Percentiles rank a stretch among this genome's conserved stretches.
These are phyloP conservation scores for Hypocryptadius cinnamomeus DNA, from an alignment of 2,113 vertebrate genomes.

Conservation along the genomic window DNA sequence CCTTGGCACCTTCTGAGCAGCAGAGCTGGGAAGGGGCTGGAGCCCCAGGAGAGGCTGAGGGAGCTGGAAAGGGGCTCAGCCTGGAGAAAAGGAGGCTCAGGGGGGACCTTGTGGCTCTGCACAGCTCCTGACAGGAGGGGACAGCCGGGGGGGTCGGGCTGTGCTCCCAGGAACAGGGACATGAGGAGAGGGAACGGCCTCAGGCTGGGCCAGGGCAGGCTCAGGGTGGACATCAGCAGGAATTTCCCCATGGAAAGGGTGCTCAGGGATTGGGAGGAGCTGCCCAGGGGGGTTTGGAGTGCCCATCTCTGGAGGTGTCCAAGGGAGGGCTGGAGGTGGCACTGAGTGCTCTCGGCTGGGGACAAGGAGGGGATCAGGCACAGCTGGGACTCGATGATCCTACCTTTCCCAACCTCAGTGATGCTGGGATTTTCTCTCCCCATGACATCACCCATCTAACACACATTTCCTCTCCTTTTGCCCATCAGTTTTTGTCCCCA, in stretches of 20 bases:
- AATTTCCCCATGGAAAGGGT: not conserved
- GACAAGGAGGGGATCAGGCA: fast-evolving
- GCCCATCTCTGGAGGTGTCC: not conserved
- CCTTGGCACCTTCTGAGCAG: not conserved
- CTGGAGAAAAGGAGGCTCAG: not conserved
- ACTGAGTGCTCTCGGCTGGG: not conserved
- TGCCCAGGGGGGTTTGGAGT: not conserved
- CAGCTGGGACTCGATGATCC: fast-evolving
- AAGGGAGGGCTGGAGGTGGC: not conserved
- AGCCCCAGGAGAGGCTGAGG: not conserved
- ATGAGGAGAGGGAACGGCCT: not conserved
- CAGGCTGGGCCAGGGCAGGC: not conserved
- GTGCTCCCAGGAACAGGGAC: not conserved
- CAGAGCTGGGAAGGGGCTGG: not conserved
- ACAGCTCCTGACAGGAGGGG: not conserved
- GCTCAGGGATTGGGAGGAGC: not conserved
- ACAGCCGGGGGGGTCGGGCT: not conserved
- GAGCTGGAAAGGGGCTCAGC: not conserved
- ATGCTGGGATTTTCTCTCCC: not conserved
- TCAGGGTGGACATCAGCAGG: not conserved
- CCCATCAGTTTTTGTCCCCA: not conserved
- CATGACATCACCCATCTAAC: not conserved
- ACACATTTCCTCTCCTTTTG: not conserved
- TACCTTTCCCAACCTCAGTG: fast-evolving
- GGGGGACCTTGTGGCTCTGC: not conserved